Conservation (phyloP, 1,140 invertebrate species). For the Bombus confusus region DNA sequence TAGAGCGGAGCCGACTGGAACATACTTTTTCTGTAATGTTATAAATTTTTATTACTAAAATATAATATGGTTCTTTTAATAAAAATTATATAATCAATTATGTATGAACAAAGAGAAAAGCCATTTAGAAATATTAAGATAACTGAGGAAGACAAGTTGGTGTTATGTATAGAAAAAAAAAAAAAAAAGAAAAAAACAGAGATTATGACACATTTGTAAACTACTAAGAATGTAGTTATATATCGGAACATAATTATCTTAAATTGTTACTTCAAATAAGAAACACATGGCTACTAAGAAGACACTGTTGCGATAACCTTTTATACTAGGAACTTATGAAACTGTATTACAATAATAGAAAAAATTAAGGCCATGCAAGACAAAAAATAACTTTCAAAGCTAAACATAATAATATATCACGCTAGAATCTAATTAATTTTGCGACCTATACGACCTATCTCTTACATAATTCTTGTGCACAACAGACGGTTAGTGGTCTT, state of each 20-base stretch:
- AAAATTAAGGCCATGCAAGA: not conserved
- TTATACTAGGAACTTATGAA: not conserved
- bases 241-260: not conserved
- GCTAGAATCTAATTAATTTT: conserved; percentile 77
- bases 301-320: not conserved
- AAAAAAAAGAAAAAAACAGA: not conserved
- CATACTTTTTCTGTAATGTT: conserved; percentile 97
- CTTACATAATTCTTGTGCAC: conserved; percentile 79
- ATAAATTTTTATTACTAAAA: conserved; percentile 21
- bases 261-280: not conserved
- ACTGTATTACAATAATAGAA: not conserved
- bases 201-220: not conserved
- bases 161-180: not conserved
- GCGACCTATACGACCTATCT: conserved; percentile 98
- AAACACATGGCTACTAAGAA: conserved; percentile 47
- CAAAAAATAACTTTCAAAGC: not conserved
- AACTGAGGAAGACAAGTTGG: not conserved
- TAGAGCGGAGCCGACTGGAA: conserved; percentile 99
- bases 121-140: not conserved
- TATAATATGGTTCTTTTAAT: not conserved
- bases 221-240: not conserved
- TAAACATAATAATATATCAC: not conserved
- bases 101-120: too few species aligned
- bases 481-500: conserved; percentile 1
- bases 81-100: not conserved